phyloP scores from a whole-genome alignment of 2,113 vertebrate genomes.

The Trogon surrucura region DNA sequence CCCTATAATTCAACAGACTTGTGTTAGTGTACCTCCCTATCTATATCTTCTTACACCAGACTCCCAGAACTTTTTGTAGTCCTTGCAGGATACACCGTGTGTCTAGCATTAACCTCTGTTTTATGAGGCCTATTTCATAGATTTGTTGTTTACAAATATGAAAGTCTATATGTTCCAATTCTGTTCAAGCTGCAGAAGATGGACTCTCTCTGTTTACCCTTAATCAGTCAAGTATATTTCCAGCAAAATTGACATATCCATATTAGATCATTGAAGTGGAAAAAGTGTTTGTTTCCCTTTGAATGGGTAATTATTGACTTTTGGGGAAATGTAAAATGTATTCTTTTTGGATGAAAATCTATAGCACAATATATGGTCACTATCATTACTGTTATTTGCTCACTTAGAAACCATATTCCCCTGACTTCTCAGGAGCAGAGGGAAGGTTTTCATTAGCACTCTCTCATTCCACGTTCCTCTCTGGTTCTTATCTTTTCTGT shows the following conservation, averaged over 20 bases:
- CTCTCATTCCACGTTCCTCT: background rate
- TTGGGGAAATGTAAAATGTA: fast-evolving
- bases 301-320: background rate
- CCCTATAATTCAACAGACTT: fast-evolving
- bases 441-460: background rate
- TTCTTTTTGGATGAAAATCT: background rate
- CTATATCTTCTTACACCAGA: background rate
- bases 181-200: background rate
- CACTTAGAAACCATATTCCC: fast-evolving
- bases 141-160: background rate
- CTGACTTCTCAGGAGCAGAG: background rate
- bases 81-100: background rate
- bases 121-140: background rate
- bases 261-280: background rate
- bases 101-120: background rate
- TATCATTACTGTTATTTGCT: background rate
- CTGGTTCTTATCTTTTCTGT: background rate
- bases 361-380: background rate
- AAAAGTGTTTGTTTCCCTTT: background rate
- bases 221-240: background rate
- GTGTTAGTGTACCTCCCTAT: background rate
- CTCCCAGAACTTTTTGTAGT: background rate
- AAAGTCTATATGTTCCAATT: background rate
- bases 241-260: fast-evolving
- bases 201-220: background rate